Evolutionary conservation across 1,140 invertebrate genomes (phyloP), one percentile per base, ranked within the genome.

Genomic region (Stenopsyche tienmushanensis): DNA sequence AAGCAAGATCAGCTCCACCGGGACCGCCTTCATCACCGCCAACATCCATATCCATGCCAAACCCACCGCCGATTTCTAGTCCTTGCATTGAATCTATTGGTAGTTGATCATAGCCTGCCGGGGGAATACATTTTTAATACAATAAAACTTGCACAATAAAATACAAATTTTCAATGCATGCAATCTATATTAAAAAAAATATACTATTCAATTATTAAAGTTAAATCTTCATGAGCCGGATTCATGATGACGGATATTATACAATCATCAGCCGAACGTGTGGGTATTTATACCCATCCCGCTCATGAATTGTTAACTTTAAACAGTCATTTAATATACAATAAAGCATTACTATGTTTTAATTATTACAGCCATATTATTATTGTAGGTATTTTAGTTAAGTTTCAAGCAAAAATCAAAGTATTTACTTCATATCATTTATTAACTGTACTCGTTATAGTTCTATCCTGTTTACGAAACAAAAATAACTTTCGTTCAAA

Each of bases 1-100:
- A 86, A 72, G 89, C 87, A 73, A 92, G 88, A 68, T 95, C 83
- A 72, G 86, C 88, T 73, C 93, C 89, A 75, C 94, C 93, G 74
- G 88, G 90, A 64, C 92, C 79, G 57, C 87, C 88, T 64, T 86
- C 88, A 66, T 85, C 83, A 71, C 85, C 84, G 18, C 85, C 88
- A 45, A 95, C 86, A 75, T 96, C 93, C 88, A 94, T 92, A 79
- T 94, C 92, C 84, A 95, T 89, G 41, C 82, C 82, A 72, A 84
- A 85, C 21, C 85, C 85, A 70, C 86, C 88, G 72, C 91, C 92
- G 74, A 96, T 90, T 74, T 96, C 93, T 72, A 97, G 82, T 67
- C 93, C 93, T 85, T 96, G 92, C 92, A 97, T 94, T 63, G 91
- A 93, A 83, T 95, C 92, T 90, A 96, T 91, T 86, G 93, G 94